phyloP scores from a whole-genome alignment of 2,888 invertebrate species.

The Allophyes oxyacanthae region DNA sequence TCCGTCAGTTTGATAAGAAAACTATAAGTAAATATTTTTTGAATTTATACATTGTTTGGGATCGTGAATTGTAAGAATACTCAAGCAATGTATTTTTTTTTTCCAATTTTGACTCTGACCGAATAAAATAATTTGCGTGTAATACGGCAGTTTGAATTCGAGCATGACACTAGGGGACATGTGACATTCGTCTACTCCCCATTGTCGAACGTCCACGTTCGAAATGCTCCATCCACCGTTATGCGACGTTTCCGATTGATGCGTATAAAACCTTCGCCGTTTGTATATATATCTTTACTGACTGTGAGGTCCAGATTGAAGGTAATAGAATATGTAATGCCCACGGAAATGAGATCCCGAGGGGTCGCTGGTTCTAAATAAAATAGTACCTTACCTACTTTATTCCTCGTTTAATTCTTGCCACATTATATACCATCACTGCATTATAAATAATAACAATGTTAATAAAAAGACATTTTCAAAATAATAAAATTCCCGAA shows the following conservation, averaged over 20 bases:
- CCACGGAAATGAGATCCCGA: constrained; percentile 8
- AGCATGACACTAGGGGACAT: no score
- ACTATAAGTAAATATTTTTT: constrained; percentile 4
- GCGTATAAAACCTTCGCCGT: not conserved
- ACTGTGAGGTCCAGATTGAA: constrained; percentile 18
- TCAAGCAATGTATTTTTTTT: no score
- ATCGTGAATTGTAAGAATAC: no score
- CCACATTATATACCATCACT: not conserved
- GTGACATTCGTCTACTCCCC: no score
- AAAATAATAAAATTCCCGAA: no score
- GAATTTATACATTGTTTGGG: not conserved
- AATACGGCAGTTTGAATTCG: no score
- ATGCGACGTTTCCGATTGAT: constrained; percentile 10
- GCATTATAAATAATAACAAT: constrained; percentile 14
- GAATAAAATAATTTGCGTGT: no score
- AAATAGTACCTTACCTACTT: constrained; percentile 2
- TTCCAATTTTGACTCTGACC: no score
- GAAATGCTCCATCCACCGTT: not conserved
- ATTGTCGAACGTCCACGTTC: no score
- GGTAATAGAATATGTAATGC: constrained; percentile 33
- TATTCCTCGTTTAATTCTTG: not conserved
- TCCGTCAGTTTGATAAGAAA: not conserved
- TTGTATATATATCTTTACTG: not conserved
- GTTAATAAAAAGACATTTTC: constrained; percentile 17
- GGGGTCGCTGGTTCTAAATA: constrained; percentile 21